Conservation (phyloP, 1,140 invertebrate species). For the Mactra quadrangularis region DNA sequence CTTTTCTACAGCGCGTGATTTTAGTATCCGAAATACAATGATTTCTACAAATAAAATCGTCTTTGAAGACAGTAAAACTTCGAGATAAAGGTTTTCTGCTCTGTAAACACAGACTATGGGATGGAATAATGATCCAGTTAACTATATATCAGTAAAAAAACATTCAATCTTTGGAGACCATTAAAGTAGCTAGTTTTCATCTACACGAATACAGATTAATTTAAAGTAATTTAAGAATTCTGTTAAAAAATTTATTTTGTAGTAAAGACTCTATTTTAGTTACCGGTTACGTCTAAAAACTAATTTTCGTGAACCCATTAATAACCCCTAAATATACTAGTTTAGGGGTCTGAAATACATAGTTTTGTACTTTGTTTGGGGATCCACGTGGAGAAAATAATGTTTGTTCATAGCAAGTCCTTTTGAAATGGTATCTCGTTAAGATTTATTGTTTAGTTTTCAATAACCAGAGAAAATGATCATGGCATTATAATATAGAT, state of each 20-base stretch:
- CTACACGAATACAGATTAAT: conserved; percentile 27
- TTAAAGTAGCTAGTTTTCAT: background rate
- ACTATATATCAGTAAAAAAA: conserved; percentile 32
- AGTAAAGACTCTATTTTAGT: conserved; percentile 9
- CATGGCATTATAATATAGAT: background rate
- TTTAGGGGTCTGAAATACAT: conserved; percentile 17
- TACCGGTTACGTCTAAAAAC: conserved; percentile 8
- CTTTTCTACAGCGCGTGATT: conserved; percentile 50
- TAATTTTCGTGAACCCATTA: conserved; percentile 20
- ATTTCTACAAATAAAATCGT: conserved; percentile 39
- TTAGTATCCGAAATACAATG: conserved; percentile 48
- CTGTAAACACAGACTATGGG: conserved; percentile 9
- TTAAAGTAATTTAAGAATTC: conserved; percentile 37
- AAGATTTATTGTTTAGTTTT: conserved; percentile 5
- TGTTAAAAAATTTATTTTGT: conserved; percentile 7
- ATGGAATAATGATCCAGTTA: conserved; percentile 23
- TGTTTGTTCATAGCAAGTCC: conserved; percentile 17
- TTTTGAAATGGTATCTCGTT: conserved; percentile 24
- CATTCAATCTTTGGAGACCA: conserved; percentile 30
- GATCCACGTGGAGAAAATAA: background rate
- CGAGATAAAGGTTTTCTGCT: conserved; percentile 19
- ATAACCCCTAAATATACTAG: conserved; percentile 39
- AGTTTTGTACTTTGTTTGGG: conserved; percentile 20
- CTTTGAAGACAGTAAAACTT: conserved; percentile 46
- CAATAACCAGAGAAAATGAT: conserved; percentile 19